These are phyloP conservation scores for Neomicropteryx cornuta DNA, from an alignment of 1,140 invertebrate species.

Conservation along the genomic window DNA sequence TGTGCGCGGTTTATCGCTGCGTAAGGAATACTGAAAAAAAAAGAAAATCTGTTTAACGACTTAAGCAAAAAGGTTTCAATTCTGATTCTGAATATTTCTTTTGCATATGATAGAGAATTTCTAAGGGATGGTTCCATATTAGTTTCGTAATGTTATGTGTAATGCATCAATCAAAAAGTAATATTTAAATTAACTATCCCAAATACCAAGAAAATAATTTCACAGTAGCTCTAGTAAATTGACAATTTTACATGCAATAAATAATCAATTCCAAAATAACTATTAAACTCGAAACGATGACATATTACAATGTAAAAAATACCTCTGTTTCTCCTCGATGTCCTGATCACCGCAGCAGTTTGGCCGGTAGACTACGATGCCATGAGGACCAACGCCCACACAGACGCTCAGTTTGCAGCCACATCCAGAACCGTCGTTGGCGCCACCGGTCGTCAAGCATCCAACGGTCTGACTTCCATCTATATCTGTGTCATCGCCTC, in stretches of 20 bases:
- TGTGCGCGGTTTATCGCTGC: conserved; percentile 72
- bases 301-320: conserved; percentile 21
- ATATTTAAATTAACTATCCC: no score
- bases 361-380: conserved; percentile 58
- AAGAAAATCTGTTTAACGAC: no score
- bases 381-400: conserved; percentile 71
- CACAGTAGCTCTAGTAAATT: no score
- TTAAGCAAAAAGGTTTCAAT: conserved; percentile 1
- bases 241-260: no score
- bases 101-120: no score
- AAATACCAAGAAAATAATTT: no score
- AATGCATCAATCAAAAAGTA: no score
- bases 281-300: no score
- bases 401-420: conserved; percentile 36
- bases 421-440: conserved; percentile 29
- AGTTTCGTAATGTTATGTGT: conserved; percentile 2
- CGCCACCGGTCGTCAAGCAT: conserved; percentile 24
- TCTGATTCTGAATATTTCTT: conserved; percentile 3
- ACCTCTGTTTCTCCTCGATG: conserved; percentile 51
- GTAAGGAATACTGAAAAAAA: conserved; percentile 62
- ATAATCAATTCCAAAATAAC: no score
- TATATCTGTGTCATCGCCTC: conserved; percentile 33
- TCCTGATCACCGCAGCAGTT: conserved; percentile 41
- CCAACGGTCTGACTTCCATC: conserved; percentile 37
- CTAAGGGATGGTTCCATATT: no score